phyloP scores from a whole-genome alignment of 2,113 vertebrate genomes.

The Corapipo altera region DNA sequence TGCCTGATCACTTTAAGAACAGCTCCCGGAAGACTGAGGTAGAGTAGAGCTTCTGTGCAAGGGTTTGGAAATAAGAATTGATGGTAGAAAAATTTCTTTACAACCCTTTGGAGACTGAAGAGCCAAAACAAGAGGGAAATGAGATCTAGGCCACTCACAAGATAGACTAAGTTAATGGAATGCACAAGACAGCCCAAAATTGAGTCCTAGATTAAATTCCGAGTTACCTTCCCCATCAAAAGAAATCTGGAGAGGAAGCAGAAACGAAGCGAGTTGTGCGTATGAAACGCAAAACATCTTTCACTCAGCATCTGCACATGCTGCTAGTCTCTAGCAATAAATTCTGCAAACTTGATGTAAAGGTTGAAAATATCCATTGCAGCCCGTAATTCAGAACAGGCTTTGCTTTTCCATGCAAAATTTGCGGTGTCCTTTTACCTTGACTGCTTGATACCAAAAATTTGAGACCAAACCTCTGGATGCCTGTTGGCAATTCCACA shows the following conservation, averaged over 20 bases:
- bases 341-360: neutral
- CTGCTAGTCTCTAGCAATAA: neutral
- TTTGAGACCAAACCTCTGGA: neutral
- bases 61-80: conserved; percentile 15
- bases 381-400: neutral
- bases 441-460: neutral
- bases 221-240: conserved; percentile 29
- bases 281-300: neutral
- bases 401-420: neutral
- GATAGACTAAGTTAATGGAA: conserved; percentile 20
- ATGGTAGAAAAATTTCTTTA: conserved; percentile 45
- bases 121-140: conserved; percentile 23
- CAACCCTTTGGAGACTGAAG: conserved; percentile 16
- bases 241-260: neutral
- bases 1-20: conserved; percentile 14
- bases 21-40: conserved; percentile 15
- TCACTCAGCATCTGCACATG: neutral
- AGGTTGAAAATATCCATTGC: neutral
- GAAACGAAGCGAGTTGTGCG: neutral
- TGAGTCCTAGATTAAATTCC: conserved; percentile 41
- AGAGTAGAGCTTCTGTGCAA: conserved; percentile 5
- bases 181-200: conserved; percentile 1
- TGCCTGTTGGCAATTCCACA: accelerated
- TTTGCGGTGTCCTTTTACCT: neutral
- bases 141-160: neutral